Evolutionary conservation across 2,888 invertebrate genomes (phyloP).

Genomic region (Gastrophysa polygoni): DNA sequence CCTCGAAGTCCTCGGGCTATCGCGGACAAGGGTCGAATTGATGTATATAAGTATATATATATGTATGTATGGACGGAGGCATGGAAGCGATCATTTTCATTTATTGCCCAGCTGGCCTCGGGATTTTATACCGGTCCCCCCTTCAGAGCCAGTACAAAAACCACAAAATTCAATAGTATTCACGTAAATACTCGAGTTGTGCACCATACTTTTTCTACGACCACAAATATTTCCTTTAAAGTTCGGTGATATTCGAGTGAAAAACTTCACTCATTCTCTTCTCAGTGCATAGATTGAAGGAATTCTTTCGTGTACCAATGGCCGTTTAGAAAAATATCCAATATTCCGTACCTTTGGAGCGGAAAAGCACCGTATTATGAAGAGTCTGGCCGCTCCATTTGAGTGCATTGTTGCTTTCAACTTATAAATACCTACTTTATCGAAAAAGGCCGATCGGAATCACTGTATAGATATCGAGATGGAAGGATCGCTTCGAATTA

Average conservation of each 20-base stretch:
- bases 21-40: conserved; percentile 40
- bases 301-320: conserved; percentile 21
- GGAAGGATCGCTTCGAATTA: conserved; percentile 48
- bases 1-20: conserved; percentile 45
- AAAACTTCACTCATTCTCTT: no score
- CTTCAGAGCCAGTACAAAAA: conserved; percentile 16
- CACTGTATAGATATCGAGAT: conserved; percentile 44
- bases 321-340: conserved; percentile 51
- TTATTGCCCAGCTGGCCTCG: conserved; percentile 51
- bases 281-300: no score
- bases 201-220: no score
- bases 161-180: background rate
- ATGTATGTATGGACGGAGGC: conserved; percentile 40
- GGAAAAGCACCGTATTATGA: conserved; percentile 57
- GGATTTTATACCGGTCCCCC: conserved; percentile 49
- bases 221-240: no score
- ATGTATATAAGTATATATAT: conserved; percentile 37
- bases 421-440: conserved; percentile 46
- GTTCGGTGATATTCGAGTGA: no score
- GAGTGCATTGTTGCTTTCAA: conserved; percentile 49
- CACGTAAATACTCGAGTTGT: no score
- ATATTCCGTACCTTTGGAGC: conserved; percentile 52
- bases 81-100: no score
- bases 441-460: conserved; percentile 24
- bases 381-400: conserved; percentile 51